Conservation (phyloP, 2,113 vertebrate species). For the Cephalopterus ornatus region DNA sequence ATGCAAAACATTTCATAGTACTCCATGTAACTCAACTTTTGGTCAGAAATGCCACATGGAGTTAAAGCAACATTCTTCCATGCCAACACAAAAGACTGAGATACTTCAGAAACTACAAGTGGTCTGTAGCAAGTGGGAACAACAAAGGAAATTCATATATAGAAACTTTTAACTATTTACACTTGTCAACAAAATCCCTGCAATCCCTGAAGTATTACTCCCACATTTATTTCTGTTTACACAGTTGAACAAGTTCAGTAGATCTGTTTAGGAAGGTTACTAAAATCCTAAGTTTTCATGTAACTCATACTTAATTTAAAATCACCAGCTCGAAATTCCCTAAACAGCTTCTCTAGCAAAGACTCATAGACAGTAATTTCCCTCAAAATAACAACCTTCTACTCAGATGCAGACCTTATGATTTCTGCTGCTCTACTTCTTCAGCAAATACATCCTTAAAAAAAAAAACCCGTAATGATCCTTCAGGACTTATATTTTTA, state of each 20-base stretch:
- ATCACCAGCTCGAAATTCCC: neutral
- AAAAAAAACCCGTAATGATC: neutral
- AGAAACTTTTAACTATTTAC: neutral
- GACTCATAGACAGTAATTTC: neutral
- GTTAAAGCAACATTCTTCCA: neutral
- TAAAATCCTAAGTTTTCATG: neutral
- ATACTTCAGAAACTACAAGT: neutral
- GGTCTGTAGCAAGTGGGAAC: neutral
- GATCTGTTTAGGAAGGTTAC: neutral
- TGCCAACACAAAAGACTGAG: neutral
- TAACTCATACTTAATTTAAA: neutral
- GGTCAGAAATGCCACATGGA: neutral
- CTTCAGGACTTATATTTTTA: neutral
- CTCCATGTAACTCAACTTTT: neutral
- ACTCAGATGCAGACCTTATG: neutral
- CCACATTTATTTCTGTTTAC: neutral
- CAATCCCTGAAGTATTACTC: neutral
- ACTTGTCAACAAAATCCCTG: neutral
- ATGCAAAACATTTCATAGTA: fast-evolving
- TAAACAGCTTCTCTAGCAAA: neutral
- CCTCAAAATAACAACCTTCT: neutral
- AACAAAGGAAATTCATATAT: fast-evolving
- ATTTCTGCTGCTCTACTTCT: neutral
- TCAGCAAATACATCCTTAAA: neutral
- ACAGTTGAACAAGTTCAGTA: neutral